Evolutionary conservation across 2,888 invertebrate species (phyloP).

Genomic region (Agriopis aurantiaria): DNA sequence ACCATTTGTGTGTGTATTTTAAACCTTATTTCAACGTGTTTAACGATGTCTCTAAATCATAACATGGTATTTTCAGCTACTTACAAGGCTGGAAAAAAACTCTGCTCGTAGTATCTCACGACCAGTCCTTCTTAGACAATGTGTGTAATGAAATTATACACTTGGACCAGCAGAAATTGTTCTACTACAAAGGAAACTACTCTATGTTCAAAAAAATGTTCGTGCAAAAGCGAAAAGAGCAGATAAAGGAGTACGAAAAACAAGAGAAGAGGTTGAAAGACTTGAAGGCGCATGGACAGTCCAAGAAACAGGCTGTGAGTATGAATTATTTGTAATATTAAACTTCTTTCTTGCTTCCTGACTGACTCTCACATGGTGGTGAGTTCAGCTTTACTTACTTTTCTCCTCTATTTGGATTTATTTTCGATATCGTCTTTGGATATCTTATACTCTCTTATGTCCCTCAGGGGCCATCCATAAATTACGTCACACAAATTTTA

Average conservation of each 20-base stretch:
- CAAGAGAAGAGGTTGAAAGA: constrained; percentile 98
- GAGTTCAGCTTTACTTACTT: too few relatives aligned
- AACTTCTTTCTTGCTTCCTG: too few relatives aligned
- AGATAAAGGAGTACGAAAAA: constrained; percentile 98
- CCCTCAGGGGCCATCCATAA: too few relatives aligned
- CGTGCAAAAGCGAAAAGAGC: constrained; percentile 97
- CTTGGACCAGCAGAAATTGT: constrained; percentile 96
- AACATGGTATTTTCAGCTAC: constrained; percentile 87
- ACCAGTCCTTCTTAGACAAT: constrained; percentile 99
- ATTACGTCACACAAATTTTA: too few relatives aligned
- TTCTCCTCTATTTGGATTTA: too few relatives aligned
- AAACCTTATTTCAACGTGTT: not conserved
- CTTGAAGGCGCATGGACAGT: constrained; percentile 97
- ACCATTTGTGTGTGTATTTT: not conserved
- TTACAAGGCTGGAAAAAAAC: constrained; percentile 99
- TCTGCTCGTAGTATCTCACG: constrained; percentile 98
- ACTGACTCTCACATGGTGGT: too few relatives aligned
- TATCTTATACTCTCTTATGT: too few relatives aligned
- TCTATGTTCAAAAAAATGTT: constrained; percentile 99
- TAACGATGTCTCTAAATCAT: not conserved
- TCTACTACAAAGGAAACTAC: constrained; percentile 99
- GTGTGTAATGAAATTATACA: constrained; percentile 99
- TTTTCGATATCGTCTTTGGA: too few relatives aligned
- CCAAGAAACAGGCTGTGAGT: constrained; percentile 95
- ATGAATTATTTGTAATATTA: not conserved